Evolutionary conservation across 2,888 invertebrate genomes (phyloP), one percentile per base, ranked within the genome.

Genomic region (Scotopteryx bipunctaria): DNA sequence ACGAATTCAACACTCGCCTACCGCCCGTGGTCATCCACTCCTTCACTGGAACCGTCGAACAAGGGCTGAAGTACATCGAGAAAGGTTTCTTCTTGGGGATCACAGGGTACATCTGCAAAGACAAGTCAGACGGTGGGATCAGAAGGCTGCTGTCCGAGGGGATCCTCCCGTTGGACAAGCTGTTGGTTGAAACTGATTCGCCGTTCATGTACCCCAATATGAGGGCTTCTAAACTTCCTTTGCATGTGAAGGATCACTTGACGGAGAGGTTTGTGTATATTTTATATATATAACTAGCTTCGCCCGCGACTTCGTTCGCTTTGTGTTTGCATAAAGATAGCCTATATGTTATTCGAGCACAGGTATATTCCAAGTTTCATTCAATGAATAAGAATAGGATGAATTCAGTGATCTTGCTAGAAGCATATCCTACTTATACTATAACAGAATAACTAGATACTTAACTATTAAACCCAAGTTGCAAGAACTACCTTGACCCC

Each of bases 201-300:
- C 98, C 98, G 1, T 98, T 97, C 76, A 98, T 98, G 97, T 98
- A 97, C 81, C 97, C 98, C 1, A 97, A 98, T 82, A 96, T 97
- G 57, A 92, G 98, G 74, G 97, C 98, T 56, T 97, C 97, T 19
- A 98, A 98, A 82, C 86, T 98, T 73, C 97, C 98, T 33, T 87
- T 94, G 67, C 95, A 96, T 74, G 95, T 98, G 13, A 97, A 97
- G 89, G 95, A 96, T 75, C 94, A 94, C 57, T 91, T 98, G 53
- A 97, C 97, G 15, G 96, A 97, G 85, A 93, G 96, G 93, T 95
- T 8, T 64, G 77, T 17, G 9, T 6, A 1, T 23, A 23, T 23
- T 23, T 23, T n/a, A 17, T 3, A 21, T 8, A 21, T 6, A 21
- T 1, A 21, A 21, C 1, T 6, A 2, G 21, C 8, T 21, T n/a